These are phyloP conservation scores for Elephas maximus DNA, from an alignment of 2,113 vertebrate species.

Conservation along the genomic window DNA sequence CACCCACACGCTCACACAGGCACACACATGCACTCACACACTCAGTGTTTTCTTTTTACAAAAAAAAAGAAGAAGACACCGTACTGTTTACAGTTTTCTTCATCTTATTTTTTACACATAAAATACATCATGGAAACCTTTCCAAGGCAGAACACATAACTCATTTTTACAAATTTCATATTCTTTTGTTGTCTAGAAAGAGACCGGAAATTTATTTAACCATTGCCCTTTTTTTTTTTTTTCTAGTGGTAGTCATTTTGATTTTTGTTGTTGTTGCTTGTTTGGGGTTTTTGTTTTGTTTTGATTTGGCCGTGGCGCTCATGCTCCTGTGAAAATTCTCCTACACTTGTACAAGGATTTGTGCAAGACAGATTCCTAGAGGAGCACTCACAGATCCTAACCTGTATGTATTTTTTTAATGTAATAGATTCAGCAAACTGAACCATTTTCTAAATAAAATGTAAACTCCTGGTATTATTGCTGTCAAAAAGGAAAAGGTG, in stretches of 20 bases:
- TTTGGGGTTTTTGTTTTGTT: not conserved
- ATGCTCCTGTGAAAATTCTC: constrained; percentile 40
- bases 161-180: constrained; percentile 30
- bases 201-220: constrained; percentile 21
- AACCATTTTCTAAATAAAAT: constrained; percentile 31
- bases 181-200: not conserved
- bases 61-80: not conserved
- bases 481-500: constrained; percentile 12
- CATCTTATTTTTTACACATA: not conserved
- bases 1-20: not conserved
- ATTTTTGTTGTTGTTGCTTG: not conserved
- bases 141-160: not conserved
- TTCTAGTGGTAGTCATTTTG: not conserved
- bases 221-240: too few species aligned
- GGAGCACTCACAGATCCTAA: not conserved
- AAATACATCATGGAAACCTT: not conserved
- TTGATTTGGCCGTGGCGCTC: not conserved
- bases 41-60: not conserved
- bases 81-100: not conserved
- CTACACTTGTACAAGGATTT: not conserved
- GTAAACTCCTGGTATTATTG: not conserved
- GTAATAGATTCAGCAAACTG: not conserved
- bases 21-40: not conserved
- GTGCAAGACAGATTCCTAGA: constrained; percentile 44
- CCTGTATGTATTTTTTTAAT: not conserved